Conservation (phyloP, 2,113 vertebrate species). For the Marcusenius ussheri region DNA sequence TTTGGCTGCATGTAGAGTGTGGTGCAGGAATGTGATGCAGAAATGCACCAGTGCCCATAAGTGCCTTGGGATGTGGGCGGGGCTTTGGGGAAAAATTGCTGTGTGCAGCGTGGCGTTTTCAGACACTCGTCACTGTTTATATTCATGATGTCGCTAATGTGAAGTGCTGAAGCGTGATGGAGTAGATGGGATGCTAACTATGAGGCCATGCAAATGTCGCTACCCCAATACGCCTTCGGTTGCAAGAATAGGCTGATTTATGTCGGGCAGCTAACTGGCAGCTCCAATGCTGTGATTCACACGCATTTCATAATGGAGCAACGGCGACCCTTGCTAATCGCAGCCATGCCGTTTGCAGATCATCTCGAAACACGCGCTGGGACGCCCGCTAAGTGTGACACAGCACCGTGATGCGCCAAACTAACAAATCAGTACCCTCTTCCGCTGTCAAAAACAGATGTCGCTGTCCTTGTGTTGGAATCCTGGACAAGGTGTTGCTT, state of each 20-base stretch:
- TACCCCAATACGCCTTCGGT: neutral
- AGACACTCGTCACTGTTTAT: conserved; percentile 31
- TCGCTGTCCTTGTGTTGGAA: neutral
- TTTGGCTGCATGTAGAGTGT: neutral
- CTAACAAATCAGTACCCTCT: neutral
- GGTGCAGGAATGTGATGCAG: neutral
- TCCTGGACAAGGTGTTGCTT: neutral
- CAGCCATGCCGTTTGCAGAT: neutral
- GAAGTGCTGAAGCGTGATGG: conserved; percentile 33
- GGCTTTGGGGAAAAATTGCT: conserved; percentile 23
- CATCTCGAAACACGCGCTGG: neutral
- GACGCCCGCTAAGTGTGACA: neutral
- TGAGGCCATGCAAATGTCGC: conserved; percentile 23
- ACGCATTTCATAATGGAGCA: neutral
- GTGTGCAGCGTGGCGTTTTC: conserved; percentile 29
- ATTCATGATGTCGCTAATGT: conserved; percentile 26
- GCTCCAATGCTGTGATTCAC: neutral
- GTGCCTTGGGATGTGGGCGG: conserved; percentile 19
- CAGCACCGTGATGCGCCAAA: neutral
- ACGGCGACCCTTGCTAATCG: neutral
- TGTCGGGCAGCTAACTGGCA: neutral
- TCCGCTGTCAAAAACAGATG: neutral
- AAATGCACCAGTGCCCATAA: neutral
- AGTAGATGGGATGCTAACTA: conserved; percentile 22
- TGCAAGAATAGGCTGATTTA: neutral